Conservation (phyloP, 2,888 invertebrate genomes). For the Drosophila antonietae region DNA sequence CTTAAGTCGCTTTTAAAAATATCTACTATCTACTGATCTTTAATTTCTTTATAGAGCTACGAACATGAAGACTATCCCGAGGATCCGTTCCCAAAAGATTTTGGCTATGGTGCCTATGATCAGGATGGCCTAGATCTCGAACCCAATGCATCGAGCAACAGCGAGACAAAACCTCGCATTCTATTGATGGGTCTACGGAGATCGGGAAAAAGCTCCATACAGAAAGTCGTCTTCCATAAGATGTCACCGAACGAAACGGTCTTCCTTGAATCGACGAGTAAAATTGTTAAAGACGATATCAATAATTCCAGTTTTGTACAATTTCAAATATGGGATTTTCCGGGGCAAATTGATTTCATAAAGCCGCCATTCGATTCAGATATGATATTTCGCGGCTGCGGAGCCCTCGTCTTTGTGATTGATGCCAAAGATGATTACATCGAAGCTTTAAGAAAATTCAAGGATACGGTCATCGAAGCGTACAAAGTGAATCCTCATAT, state of each 20-base stretch:
- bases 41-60: slow-evolving; percentile 84
- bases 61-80: slow-evolving; percentile 87
- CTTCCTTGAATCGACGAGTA: slow-evolving; percentile 98
- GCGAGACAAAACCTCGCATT: slow-evolving; percentile 92
- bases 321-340: slow-evolving; percentile 99
- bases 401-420: slow-evolving; percentile 99
- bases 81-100: slow-evolving; percentile 94
- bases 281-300: slow-evolving; percentile 99
- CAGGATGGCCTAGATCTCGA: slow-evolving; percentile 86
- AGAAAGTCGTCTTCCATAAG: slow-evolving; percentile 99
- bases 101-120: slow-evolving; percentile 95
- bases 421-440: slow-evolving; percentile 99
- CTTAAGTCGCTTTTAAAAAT: background rate
- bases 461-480: slow-evolving; percentile 96
- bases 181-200: slow-evolving; percentile 97
- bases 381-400: slow-evolving; percentile 98
- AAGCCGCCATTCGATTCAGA: slow-evolving; percentile 98
- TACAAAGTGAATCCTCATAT: slow-evolving; percentile 98
- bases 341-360: slow-evolving; percentile 99
- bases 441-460: slow-evolving; percentile 96
- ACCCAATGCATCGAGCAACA: slow-evolving; percentile 72
- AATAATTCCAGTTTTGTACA: slow-evolving; percentile 98
- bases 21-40: background rate
- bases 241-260: slow-evolving; percentile 99
- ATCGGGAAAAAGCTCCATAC: slow-evolving; percentile 99